Base-by-base conservation (phyloP, 2,797 vertebrate genomes). In the Silurus aristotelis region DNA sequence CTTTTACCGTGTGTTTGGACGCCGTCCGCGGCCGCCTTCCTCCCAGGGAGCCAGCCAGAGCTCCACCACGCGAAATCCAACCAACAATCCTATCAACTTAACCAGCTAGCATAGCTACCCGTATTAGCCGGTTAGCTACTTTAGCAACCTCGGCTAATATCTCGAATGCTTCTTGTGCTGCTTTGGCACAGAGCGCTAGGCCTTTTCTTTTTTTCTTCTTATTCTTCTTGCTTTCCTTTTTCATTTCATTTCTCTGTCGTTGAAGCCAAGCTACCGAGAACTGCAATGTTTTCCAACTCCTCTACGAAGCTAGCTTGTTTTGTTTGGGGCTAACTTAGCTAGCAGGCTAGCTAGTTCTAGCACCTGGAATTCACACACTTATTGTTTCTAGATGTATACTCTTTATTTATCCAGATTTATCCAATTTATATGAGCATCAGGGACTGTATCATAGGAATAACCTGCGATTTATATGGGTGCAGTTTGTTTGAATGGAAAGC, bases 271-370 rank as follows among this genome's bases (percentile, higher is more conserved):
- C 10, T 52, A 52, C 10, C 48, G 48, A 52, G 48, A 52, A 52
- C 48, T 52, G 6, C 48, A 52, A 52, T 52, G 48, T 52, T 52
- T 52, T 52, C 48, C 48, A 52, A 52, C 48, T 52, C 48, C 48
- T 52, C 10, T 10, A 7, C 48, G 10, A 25, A 72, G 86, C 70
- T 84, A 87, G 68, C 83, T 17, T 87, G 83, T 87, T 84, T 70
- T 84, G 83, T 84, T 83, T 75, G 71, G 25, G 64, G 86, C 79
- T 87, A 83, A 83, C 58, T 83, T 67, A 27, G 83, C 83, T 84
- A 82, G 78, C 83, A 61, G 55, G 48, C 73, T 80, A 63, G 81
- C 85, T 46, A 43, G 82, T 66, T 80, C 48, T 80, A 80, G 85
- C 82, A 67, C n/a, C 46, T 55, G 79, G 3, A 7, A 52, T 67